phyloP scores from a whole-genome alignment of 2,888 invertebrate genomes.

The Fragum fragum region DNA sequence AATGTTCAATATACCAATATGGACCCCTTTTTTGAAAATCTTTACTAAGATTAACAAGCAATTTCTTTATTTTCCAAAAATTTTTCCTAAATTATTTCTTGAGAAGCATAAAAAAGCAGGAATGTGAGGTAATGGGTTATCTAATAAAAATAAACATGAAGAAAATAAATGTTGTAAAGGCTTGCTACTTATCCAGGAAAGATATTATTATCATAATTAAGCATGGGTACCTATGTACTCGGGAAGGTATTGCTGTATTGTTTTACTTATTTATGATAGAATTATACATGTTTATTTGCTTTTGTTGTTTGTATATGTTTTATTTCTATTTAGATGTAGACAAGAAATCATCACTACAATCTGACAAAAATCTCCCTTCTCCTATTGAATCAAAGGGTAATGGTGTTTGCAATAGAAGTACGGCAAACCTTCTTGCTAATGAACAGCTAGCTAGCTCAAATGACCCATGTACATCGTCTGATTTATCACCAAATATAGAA shows the following conservation, averaged over 20 bases:
- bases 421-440: conserved; percentile 4
- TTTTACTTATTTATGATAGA: too few relatives aligned
- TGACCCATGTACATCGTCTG: not conserved
- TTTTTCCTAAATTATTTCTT: not conserved
- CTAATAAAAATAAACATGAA: too few relatives aligned
- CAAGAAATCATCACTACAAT: conserved; percentile 9
- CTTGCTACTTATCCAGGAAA: too few relatives aligned
- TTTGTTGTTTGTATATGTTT: conserved; percentile 14
- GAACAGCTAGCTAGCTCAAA: not conserved
- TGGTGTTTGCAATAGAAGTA: not conserved
- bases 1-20: too few relatives aligned
- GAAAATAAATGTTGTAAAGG: too few relatives aligned
- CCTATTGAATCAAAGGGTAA: conserved; percentile 24
- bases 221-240: too few relatives aligned
- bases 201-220: too few relatives aligned
- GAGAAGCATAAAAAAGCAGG: not conserved
- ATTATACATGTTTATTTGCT: not conserved
- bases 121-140: not conserved
- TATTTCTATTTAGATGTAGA: conserved; percentile 26
- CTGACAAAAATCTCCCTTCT: not conserved
- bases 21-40: too few relatives aligned
- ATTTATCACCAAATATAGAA: not conserved
- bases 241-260: too few relatives aligned
- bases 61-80: not conserved
- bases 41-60: too few relatives aligned